phyloP scores from a whole-genome alignment of 2,113 vertebrate genomes.

The Muscicapa adusta region DNA sequence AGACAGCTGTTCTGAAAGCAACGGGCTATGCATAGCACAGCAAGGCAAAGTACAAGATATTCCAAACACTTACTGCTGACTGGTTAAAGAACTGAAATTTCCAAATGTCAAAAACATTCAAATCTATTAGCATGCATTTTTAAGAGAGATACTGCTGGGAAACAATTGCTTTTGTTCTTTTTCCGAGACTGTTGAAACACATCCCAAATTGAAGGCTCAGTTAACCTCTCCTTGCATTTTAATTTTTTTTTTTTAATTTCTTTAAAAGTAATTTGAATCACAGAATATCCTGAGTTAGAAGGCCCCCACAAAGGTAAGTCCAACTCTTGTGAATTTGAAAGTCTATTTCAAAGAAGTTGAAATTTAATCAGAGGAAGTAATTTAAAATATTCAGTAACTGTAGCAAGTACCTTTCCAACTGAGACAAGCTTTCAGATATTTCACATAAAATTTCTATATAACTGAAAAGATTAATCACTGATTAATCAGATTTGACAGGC shows the following conservation, averaged over 20 bases:
- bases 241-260: neutral
- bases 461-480: neutral
- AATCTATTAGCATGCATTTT: neutral
- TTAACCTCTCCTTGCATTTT: neutral
- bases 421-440: neutral
- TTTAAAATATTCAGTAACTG: neutral
- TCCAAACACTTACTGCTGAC: neutral
- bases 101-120: neutral
- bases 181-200: neutral
- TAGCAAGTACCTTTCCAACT: neutral
- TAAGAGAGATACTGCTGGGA: neutral
- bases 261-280: neutral
- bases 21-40: neutral
- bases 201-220: neutral
- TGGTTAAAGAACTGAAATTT: neutral
- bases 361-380: neutral
- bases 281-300: neutral
- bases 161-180: neutral
- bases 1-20: neutral
- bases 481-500: neutral
- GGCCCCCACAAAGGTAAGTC: neutral
- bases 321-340: neutral
- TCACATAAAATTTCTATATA: neutral
- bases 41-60: neutral
- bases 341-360: neutral